A percentile compares a stretch with the other conserved stretches of the same genome.
These are phyloP conservation scores for Amphiprion ocellaris DNA, from an alignment of 2,113 vertebrate genomes.

Conservation along the genomic window DNA sequence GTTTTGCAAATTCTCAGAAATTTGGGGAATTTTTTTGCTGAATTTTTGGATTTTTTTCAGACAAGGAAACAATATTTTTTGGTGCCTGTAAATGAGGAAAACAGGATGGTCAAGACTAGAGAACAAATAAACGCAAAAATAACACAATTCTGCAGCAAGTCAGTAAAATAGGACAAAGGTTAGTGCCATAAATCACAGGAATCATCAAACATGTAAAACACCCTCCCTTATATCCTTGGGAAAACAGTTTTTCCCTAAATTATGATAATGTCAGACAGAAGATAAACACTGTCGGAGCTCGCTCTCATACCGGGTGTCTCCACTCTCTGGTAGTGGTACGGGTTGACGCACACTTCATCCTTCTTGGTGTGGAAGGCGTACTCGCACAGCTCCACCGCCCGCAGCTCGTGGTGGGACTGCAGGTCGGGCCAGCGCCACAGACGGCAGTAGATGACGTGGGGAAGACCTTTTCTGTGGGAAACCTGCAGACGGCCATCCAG, in stretches of 20 bases:
- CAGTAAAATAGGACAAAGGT: too few relatives aligned
- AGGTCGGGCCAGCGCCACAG: slow-evolving; percentile 99
- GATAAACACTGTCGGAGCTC: neutral
- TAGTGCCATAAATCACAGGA: too few relatives aligned
- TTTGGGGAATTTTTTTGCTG: too few relatives aligned
- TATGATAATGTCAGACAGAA: neutral
- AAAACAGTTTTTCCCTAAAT: neutral
- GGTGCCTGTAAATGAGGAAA: too few relatives aligned
- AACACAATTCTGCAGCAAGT: too few relatives aligned
- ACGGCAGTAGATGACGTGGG: slow-evolving; percentile 98
- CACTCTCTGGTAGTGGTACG: slow-evolving; percentile 98
- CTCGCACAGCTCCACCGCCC: slow-evolving; percentile 97
- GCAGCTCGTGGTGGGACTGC: slow-evolving; percentile 98
- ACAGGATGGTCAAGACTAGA: neutral
- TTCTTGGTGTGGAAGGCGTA: slow-evolving; percentile 99
- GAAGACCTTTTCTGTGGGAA: slow-evolving; percentile 96
- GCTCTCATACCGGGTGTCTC: slow-evolving; percentile 93
- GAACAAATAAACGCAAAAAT: neutral
- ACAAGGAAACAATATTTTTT: too few relatives aligned
- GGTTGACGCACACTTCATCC: slow-evolving; percentile 98
- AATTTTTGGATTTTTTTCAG: too few relatives aligned
- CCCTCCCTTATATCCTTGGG: too few relatives aligned
- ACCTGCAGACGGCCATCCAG: slow-evolving; percentile 98
- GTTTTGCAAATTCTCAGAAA: too few relatives aligned
- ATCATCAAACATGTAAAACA: too few relatives aligned